These are phyloP conservation scores for Drosophila acutilabella DNA, from an alignment of 2,888 invertebrate genomes.

Conservation along the genomic window DNA sequence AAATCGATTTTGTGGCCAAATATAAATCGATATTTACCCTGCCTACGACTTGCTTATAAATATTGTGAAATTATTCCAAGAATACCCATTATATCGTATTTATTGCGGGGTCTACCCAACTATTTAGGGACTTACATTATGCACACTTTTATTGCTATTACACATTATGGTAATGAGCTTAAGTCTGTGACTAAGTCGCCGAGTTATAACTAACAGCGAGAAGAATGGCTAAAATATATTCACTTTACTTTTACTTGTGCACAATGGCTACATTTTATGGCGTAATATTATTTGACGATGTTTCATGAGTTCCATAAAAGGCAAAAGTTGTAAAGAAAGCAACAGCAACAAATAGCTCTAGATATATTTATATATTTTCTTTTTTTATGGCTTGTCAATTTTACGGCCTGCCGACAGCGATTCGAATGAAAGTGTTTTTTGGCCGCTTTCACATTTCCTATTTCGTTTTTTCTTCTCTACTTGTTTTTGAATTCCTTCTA, in stretches of 20 bases:
- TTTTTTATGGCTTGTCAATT: conserved; percentile 76
- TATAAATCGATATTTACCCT: conserved; percentile 29
- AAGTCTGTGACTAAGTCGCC: conserved; percentile 15
- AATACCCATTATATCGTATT: neutral
- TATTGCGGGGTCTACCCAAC: neutral
- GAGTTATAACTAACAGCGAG: conserved; percentile 44
- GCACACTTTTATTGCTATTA: conserved; percentile 48
- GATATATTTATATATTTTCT: conserved; percentile 14
- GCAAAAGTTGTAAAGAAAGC: conserved; percentile 17
- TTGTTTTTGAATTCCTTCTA: neutral
- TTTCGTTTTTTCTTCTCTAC: conserved; percentile 31
- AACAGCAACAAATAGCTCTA: conserved; percentile 33
- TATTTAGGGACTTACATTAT: conserved; percentile 41
- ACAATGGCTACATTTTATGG: conserved; percentile 57
- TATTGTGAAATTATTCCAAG: neutral
- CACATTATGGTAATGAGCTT: conserved; percentile 34
- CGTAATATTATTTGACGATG: conserved; percentile 63
- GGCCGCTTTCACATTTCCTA: conserved; percentile 19
- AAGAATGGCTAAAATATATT: conserved; percentile 32
- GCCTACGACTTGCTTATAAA: conserved; percentile 25
- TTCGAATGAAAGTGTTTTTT: conserved; percentile 47
- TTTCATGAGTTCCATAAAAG: conserved; percentile 1
- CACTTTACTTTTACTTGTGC: conserved; percentile 23
- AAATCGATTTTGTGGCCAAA: conserved; percentile 51
- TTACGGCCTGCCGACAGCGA: conserved; percentile 52